phyloP scores from a whole-genome alignment of 2,888 invertebrate genomes.

The Liodrosophila aerea region DNA sequence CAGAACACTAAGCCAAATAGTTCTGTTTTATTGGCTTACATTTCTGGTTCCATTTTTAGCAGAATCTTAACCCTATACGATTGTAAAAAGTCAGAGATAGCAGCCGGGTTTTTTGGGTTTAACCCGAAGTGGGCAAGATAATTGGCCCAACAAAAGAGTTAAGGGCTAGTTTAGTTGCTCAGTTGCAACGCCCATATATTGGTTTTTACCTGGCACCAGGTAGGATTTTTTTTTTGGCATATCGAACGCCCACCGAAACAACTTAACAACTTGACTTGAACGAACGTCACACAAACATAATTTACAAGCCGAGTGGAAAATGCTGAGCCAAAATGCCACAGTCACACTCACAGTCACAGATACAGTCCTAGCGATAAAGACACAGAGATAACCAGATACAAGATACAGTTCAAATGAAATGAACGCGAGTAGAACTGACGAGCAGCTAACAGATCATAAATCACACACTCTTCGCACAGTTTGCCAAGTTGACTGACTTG shows the following conservation, averaged over 20 bases:
- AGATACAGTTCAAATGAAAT: constrained; percentile 63
- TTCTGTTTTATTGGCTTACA: too few relatives aligned
- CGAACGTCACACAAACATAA: constrained; percentile 61
- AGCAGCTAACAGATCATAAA: constrained; percentile 66
- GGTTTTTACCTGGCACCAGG: constrained; percentile 17
- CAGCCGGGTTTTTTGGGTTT: constrained; percentile 42
- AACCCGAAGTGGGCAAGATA: constrained; percentile 67
- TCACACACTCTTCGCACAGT: constrained; percentile 47
- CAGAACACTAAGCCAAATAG: too few relatives aligned
- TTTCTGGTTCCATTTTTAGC: too few relatives aligned
- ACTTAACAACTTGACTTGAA: constrained; percentile 76
- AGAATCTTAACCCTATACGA: too few relatives aligned
- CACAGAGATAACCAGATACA: constrained; percentile 28
- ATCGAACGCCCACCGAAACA: constrained; percentile 74
- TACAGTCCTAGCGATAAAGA: too few relatives aligned
- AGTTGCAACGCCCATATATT: constrained; percentile 42
- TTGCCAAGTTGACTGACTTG: constrained; percentile 56
- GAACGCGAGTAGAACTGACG: constrained; percentile 27
- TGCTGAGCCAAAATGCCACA: constrained; percentile 35
- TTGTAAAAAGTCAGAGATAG: too few relatives aligned
- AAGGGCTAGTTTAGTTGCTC: constrained; percentile 45
- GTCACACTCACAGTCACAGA: constrained; percentile 37
- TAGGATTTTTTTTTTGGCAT: background rate
- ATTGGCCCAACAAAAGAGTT: constrained; percentile 71
- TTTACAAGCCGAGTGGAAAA: constrained; percentile 57